A percentile compares a stretch with the other conserved stretches of the same genome.
Evolutionary conservation across 2,113 vertebrate species (phyloP).

Genomic region (Arizona elegans): DNA sequence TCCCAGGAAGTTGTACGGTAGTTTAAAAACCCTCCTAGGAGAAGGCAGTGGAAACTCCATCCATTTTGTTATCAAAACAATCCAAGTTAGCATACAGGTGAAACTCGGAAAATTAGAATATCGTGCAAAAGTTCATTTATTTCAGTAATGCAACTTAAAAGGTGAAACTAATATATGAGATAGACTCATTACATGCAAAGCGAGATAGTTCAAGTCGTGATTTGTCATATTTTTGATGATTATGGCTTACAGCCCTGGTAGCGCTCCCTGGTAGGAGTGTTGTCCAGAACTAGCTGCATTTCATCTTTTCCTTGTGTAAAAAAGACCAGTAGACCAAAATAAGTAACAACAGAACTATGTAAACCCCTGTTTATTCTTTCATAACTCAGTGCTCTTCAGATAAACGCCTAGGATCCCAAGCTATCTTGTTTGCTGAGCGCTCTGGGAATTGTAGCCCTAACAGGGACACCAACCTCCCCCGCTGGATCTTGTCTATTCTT

Average conservation of each 20-base stretch:
- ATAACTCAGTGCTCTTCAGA: neutral
- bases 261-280: neutral
- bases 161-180: too few species aligned
- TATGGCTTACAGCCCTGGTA: too few species aligned
- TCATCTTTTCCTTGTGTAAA: neutral
- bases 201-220: too few species aligned
- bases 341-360: neutral
- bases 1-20: neutral
- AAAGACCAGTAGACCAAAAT: neutral
- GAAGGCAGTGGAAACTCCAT: neutral
- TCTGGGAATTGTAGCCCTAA: neutral
- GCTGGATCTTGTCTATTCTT: constrained; percentile 36
- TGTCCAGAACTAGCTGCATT: neutral
- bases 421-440: neutral
- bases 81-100: neutral
- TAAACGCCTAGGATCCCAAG: neutral
- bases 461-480: neutral
- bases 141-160: too few species aligned
- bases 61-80: neutral
- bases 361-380: neutral
- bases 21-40: neutral
- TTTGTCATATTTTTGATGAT: too few species aligned
- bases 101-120: too few species aligned
- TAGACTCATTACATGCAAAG: too few species aligned
- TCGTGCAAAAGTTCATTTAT: too few species aligned